Base-by-base conservation (phyloP, 1,140 invertebrate species). In the Conopomorpha cramerella region DNA sequence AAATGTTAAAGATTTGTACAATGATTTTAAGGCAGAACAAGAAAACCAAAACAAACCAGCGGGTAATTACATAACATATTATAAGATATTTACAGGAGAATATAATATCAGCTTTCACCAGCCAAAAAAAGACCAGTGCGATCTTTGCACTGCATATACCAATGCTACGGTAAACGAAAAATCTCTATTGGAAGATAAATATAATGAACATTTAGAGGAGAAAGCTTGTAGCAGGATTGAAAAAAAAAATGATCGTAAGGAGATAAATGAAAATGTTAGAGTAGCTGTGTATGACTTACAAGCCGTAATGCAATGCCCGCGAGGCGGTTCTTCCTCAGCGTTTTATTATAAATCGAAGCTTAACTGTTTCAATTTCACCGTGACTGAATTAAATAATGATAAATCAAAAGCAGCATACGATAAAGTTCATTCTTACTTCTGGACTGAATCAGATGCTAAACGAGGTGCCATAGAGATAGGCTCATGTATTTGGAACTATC, bases 371-470 rank as follows among this genome's bases (percentile, higher is more conserved):
- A 63, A 63, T 46, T 63, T 63, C 36, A 65, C 56, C 14, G 50
- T 65, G 28, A 54, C 45, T 50, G 55, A 66, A n/a, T n/a, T n/a
- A n/a, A n/a, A n/a, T n/a, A n/a, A n/a, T n/a, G n/a, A n/a, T n/a
- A 25, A 36, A 16, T 37, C 38, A 49, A 16, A 28, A 11, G n/a
- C 50, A 8, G 38, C 14, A 8, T 59, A 38, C 18, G 31, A 45
- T 4, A 41, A 49, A 39, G 50, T 49, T 10, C 36, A 32, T 15
- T 77, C 71, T 36, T 74, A 56, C 48, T 55, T 77, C 27, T 80
- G 77, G 71, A 47, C 74, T 49, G 68, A 81, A 45, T 49, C 46
- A 0, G 54, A 70, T 32, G 76, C 57, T n/a, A 54, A 64, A 18
- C 51, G 73, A 35, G 70, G 60, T 23, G 46, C 63, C 3, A 66